Evolutionary conservation across 2,888 invertebrate genomes (phyloP), one percentile per base, ranked within the genome.

Genomic region (Synergus gifuensis): DNA sequence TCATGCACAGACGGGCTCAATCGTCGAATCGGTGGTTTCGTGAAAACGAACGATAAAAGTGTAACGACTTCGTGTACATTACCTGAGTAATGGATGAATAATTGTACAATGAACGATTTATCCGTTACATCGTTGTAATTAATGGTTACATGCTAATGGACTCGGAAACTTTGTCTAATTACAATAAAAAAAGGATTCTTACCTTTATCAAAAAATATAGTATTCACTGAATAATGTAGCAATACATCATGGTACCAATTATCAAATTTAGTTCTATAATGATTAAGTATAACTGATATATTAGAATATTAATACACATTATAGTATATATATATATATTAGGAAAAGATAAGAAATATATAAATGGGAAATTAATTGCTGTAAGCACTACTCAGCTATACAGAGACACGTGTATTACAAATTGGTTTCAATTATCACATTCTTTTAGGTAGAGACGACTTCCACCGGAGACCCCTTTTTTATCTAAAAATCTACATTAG

Each of bases 71-170:
- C 83, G 80, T 83, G 85, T 83, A 79, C 86, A 87, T 89, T 87
- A 87, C 86, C 85, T 89, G 87, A 86, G 89, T 90, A 90, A 90
- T 90, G 88, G 87, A 88, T 82, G 86, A 84, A 85, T 88, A 88
- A 89, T 89, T 87, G 86, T 86, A 86, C 87, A 87, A 87, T 83
- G 82, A 82, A 79, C 80, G 78, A 78, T 81, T 85, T 88, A 87
- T 87, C 87, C 78, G 82, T 82, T 79, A 77, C 86, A 89, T 86
- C 85, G 86, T 84, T 83, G 86, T 86, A 89, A 90, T 88, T 86
- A 86, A 86, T 83, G 86, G 12, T 8, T 67, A 67, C n/a, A 46
- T 0, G 16, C 44, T 67, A 67, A 67, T 67, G 42, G 67, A 18
- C 42, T 44, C n/a, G 18, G 14, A 46, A 22, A 46, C 46, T 46